A percentile compares a stretch with the other conserved stretches of the same genome.
phyloP scores from a whole-genome alignment of 2,113 vertebrate genomes.

The Prionailurus viverrinus region DNA sequence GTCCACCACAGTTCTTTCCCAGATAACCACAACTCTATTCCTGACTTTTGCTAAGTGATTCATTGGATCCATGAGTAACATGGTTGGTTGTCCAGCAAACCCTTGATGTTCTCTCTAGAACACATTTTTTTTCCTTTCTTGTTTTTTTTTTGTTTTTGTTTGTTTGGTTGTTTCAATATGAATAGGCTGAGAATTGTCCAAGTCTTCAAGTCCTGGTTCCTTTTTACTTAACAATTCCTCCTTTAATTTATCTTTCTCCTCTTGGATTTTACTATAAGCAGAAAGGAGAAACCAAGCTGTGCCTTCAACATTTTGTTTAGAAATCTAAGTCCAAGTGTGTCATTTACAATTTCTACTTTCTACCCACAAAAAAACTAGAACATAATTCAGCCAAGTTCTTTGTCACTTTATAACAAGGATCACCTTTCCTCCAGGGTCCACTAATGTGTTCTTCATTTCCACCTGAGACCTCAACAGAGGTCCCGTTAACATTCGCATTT shows the following conservation, averaged over 20 bases:
- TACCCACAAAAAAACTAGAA: not conserved
- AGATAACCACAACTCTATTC: not conserved
- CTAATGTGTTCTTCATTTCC: not conserved
- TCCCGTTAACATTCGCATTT: not conserved
- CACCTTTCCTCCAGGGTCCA: not conserved
- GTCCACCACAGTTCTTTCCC: not conserved
- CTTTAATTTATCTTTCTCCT: not conserved
- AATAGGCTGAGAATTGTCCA: not conserved
- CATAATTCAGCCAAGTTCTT: not conserved
- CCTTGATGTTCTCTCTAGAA: not conserved
- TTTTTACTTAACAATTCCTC: not conserved
- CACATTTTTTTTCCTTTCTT: not conserved
- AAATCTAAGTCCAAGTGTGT: not conserved
- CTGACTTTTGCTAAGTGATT: not conserved
- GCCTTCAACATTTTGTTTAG: not conserved
- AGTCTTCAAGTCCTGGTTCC: not conserved
- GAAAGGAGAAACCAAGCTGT: not conserved
- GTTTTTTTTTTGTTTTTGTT: not conserved
- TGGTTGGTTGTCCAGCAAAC: not conserved
- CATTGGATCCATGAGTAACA: not conserved
- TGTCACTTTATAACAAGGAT: not conserved
- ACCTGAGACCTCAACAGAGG: not conserved
- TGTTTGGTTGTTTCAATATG: not conserved
- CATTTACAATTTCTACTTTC: not conserved
- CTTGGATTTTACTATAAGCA: conserved; percentile 4